Conservation (phyloP, 2,888 invertebrate genomes). For the Catocala nupta region DNA sequence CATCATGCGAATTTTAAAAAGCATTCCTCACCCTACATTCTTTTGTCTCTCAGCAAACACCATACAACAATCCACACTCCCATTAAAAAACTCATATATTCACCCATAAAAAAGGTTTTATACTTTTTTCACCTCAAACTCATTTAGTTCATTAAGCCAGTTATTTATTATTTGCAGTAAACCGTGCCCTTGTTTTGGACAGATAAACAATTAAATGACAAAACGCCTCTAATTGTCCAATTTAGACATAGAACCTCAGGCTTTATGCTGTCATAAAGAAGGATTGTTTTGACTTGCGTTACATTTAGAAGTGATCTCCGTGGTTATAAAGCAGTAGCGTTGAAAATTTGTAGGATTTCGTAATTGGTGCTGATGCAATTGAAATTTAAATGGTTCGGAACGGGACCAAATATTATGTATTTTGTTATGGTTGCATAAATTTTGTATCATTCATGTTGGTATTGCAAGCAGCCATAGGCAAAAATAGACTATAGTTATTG, state of each 20-base stretch:
- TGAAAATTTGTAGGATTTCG: background rate
- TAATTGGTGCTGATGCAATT: background rate
- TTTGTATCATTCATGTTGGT: too few species aligned
- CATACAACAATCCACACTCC: background rate
- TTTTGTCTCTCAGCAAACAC: background rate
- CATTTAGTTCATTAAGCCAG: slow-evolving; percentile 58
- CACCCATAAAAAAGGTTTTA: slow-evolving; percentile 15
- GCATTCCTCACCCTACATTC: background rate
- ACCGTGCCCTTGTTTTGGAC: slow-evolving; percentile 57
- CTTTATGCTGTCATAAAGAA: slow-evolving; percentile 50
- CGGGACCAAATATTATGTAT: too few species aligned
- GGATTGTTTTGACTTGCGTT: slow-evolving; percentile 51
- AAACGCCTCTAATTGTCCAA: slow-evolving; percentile 69
- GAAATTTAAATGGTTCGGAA: background rate
- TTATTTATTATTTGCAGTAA: slow-evolving; percentile 64
- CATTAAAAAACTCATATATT: slow-evolving; percentile 6
- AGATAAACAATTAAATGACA: slow-evolving; percentile 72
- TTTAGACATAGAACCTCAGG: slow-evolving; percentile 64
- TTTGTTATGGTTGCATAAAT: too few species aligned
- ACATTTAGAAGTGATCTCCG: slow-evolving; percentile 40
- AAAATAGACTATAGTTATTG: too few species aligned
- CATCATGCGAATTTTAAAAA: too few species aligned
- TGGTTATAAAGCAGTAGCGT: slow-evolving; percentile 12
- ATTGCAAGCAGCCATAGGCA: too few species aligned
- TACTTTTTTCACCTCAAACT: slow-evolving; percentile 43